phyloP scores from a whole-genome alignment of 2,113 vertebrate species.

The Agapornis roseicollis region DNA sequence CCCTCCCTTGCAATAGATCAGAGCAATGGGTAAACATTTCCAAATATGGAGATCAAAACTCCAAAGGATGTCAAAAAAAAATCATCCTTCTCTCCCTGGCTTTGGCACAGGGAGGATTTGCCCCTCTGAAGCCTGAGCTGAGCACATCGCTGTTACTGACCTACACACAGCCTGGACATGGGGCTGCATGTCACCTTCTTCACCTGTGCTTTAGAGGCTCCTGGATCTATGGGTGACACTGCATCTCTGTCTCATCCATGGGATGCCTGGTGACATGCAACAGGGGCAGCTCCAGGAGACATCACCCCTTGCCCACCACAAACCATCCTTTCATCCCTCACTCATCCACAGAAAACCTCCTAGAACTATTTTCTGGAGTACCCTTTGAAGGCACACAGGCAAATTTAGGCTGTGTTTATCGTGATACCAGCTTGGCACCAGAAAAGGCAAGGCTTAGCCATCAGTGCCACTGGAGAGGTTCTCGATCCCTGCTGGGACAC shows the following conservation, averaged over 20 bases:
- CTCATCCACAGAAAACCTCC: neutral
- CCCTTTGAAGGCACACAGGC: neutral
- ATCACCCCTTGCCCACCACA: fast-evolving
- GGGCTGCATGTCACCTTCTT: neutral
- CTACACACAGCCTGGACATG: neutral
- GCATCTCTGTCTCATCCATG: neutral
- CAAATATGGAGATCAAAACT: slow-evolving; percentile 96
- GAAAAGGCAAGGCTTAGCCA: neutral
- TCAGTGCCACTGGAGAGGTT: neutral
- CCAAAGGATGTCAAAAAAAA: slow-evolving; percentile 85
- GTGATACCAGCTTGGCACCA: neutral
- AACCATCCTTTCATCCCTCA: neutral
- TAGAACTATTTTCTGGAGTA: neutral
- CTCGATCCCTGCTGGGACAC: neutral
- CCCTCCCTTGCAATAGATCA: slow-evolving; percentile 87
- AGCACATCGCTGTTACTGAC: slow-evolving; percentile 52
- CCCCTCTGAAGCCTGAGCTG: slow-evolving; percentile 71
- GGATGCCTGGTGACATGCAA: neutral
- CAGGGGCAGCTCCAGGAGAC: neutral
- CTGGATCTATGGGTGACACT: neutral
- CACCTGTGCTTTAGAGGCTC: neutral
- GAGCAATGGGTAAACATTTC: slow-evolving; percentile 97
- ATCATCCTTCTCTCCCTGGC: slow-evolving; percentile 77
- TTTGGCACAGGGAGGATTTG: slow-evolving; percentile 80
- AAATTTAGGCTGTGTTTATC: neutral